Base-by-base conservation (phyloP, 2,113 vertebrate species). In the Phrynosoma platyrhinos region DNA sequence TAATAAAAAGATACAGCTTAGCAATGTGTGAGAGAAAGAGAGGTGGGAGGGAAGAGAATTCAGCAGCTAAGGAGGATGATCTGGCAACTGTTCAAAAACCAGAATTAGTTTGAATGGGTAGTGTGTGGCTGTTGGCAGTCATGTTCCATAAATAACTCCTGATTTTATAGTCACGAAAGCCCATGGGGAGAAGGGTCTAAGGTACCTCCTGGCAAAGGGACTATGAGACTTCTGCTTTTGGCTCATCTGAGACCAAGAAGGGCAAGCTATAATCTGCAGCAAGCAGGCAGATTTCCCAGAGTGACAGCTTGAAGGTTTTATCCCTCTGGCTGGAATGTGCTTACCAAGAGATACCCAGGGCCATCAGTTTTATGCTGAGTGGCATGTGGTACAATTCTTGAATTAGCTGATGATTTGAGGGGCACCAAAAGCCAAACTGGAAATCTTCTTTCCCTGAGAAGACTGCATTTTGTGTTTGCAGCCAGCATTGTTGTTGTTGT, bases 1-100 rank as follows among this genome's bases (percentile, higher is more conserved):
- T 90, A 82, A 87, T 91, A 53, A 87, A 88, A 91, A 84, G 62
- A 30, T 58, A 21, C 62, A 64, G 76, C 91, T 36, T 91, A 52
- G 32, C 12, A 21, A 58, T 80, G 3, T 52, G 72, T 88, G 58
- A 66, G 27, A 81, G 83, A 55, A 66, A n/a, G 30, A 0, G 9
- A 21, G 71, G 20, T 4, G 6, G 21, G 81, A 69, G 47, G 91
- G 78, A 58, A 18, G 21, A 66, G 52, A 81, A 21, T 32, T 21
- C 62, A 79, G 42, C 84, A 69, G 47, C 62, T 42, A 66, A 87
- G 88, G 84, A 82, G 69, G 52, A 62, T 75, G 58, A 91, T 91
- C 91, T 88, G 85, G 79, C 71, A 82, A 32, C 79, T 80, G 27
- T 64, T 93, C 71, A 87, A 42, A 81, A 79, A 78, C 14, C 83